Evolutionary conservation across 2,113 vertebrate genomes (phyloP).

Genomic region (Syngnathus scovelli): DNA sequence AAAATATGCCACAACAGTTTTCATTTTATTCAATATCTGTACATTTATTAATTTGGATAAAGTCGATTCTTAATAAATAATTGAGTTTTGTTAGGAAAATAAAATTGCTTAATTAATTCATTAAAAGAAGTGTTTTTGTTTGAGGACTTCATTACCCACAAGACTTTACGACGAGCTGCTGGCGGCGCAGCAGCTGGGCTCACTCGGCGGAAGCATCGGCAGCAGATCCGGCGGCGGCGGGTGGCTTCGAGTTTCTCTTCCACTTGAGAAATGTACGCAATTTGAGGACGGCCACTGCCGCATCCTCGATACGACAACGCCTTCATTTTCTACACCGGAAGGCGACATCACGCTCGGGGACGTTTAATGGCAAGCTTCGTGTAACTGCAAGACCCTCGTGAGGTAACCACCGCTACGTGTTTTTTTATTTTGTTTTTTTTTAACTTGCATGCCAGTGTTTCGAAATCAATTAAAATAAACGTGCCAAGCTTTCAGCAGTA

Average conservation of each 20-base stretch:
- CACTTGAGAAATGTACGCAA: constrained; percentile 36
- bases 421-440: neutral
- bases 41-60: no score
- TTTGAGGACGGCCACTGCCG: constrained; percentile 11
- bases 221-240: neutral
- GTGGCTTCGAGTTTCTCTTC: constrained; percentile 17
- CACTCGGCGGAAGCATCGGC: neutral
- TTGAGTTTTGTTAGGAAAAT: no score
- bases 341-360: neutral
- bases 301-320: neutral
- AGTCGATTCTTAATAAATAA: no score
- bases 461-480: neutral
- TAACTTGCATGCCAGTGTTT: neutral
- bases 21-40: no score
- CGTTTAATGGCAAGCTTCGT: neutral
- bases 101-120: neutral
- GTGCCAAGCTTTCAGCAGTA: neutral
- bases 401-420: neutral
- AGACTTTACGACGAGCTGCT: constrained; percentile 8
- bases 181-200: neutral
- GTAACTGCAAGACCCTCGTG: neutral
- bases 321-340: neutral
- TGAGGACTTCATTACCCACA: constrained; percentile 52
- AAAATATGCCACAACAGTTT: no score
- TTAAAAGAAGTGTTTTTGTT: neutral